A percentile compares a stretch with the other conserved stretches of the same genome.
These are phyloP conservation scores for Choloepus hoffmanni DNA, from an alignment of 2,113 vertebrate genomes.

Conservation along the genomic window DNA sequence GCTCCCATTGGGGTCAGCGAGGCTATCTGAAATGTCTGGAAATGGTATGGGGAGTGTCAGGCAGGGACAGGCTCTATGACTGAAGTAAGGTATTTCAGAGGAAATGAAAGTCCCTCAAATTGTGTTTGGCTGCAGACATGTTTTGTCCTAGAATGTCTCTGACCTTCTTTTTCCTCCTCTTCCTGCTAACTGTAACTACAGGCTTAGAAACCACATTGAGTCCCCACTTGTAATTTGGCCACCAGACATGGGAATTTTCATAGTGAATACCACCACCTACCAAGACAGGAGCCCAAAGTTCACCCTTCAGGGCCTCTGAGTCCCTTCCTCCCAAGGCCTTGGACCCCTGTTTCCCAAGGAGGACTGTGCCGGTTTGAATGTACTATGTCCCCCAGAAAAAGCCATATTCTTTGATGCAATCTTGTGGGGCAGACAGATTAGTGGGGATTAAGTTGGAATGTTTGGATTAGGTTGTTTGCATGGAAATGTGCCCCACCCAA, in stretches of 20 bases:
- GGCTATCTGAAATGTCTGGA: constrained; percentile 9
- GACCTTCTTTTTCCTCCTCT: constrained; percentile 12
- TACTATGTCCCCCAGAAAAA: no score
- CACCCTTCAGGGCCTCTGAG: not conserved
- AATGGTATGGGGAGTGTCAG: not conserved
- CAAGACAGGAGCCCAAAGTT: not conserved
- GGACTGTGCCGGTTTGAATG: not conserved
- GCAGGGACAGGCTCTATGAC: not conserved
- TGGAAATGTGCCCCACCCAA: no score
- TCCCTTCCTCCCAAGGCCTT: not conserved
- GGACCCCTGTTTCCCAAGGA: not conserved
- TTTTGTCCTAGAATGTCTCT: not conserved
- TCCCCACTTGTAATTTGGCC: constrained; percentile 44
- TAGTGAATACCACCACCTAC: not conserved
- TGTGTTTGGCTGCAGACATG: not conserved
- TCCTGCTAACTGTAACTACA: not conserved
- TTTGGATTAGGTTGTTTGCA: no score
- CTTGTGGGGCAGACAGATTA: no score
- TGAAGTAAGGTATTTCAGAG: not conserved
- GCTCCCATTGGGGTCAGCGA: constrained; percentile 26
- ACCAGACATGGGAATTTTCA: constrained; percentile 1
- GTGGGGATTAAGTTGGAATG: no score
- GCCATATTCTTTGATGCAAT: no score
- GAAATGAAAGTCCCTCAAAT: not conserved
- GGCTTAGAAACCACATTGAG: constrained; percentile 11